phyloP scores from a whole-genome alignment of 2,113 vertebrate species.

The Cyprinus carpio region DNA sequence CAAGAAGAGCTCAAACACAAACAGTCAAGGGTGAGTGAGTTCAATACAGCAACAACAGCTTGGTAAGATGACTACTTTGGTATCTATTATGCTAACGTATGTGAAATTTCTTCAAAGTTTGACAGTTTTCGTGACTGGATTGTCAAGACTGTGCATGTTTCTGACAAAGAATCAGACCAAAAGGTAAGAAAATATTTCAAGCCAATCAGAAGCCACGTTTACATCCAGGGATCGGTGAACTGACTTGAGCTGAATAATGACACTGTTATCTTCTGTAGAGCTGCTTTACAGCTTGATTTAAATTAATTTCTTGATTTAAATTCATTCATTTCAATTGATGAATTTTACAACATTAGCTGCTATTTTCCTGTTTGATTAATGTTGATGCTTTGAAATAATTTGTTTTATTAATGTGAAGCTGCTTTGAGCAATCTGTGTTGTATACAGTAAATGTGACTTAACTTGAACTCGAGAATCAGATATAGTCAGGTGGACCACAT shows the following conservation, averaged over 20 bases:
- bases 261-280: no score
- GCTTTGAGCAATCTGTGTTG: no score
- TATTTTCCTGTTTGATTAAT: no score
- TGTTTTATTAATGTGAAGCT: no score
- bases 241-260: no score
- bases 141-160: constrained; percentile 11
- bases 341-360: no score
- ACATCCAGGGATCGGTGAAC: not conserved
- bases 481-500: not conserved
- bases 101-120: constrained; percentile 46
- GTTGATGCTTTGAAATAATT: no score
- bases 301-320: no score
- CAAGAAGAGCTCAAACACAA: constrained; percentile 33
- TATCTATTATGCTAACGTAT: not conserved
- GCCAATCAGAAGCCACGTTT: constrained; percentile 3
- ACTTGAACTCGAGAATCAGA: not conserved
- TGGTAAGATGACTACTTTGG: not conserved
- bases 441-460: no score
- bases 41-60: not conserved
- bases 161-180: constrained; percentile 47
- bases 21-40: constrained; percentile 40
- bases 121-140: constrained; percentile 43
- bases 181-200: constrained; percentile 38
- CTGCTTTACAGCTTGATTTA: no score
- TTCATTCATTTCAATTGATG: no score